Evolutionary conservation across 2,113 vertebrate genomes (phyloP).

Genomic region (Ciconia boyciana): DNA sequence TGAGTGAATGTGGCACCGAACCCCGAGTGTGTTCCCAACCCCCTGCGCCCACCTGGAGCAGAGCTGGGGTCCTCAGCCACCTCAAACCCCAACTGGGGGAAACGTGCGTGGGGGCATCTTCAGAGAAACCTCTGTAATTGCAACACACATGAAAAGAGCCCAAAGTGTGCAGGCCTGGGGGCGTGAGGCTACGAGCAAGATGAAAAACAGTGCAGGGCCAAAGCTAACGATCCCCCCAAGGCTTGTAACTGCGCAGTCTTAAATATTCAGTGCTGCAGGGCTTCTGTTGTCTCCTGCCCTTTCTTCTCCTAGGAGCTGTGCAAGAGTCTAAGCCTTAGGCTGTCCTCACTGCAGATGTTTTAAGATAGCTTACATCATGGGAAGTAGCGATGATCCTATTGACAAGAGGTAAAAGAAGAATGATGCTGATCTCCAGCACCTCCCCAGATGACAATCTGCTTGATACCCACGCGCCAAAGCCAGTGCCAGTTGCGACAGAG

Average conservation of each 20-base stretch:
- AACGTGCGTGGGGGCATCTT: not conserved
- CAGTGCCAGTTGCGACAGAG: not conserved
- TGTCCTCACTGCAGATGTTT: not conserved
- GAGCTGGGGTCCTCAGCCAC: not conserved
- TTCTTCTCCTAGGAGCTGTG: not conserved
- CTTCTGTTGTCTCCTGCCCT: not conserved
- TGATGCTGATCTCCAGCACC: not conserved
- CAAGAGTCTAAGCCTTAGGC: not conserved
- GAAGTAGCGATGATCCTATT: not conserved
- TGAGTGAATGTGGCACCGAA: fast-evolving
- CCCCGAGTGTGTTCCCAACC: not conserved
- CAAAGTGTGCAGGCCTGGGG: not conserved
- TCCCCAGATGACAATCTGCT: not conserved
- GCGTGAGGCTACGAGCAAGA: not conserved
- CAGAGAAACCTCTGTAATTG: conserved; percentile 15
- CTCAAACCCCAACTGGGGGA: not conserved
- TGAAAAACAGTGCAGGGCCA: not conserved
- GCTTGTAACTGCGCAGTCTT: not conserved
- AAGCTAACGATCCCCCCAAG: not conserved
- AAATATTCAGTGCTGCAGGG: not conserved
- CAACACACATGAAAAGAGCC: not conserved
- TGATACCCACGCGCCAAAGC: not conserved
- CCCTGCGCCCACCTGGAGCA: not conserved
- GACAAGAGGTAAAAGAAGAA: not conserved
- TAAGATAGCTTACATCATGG: not conserved